phyloP scores from a whole-genome alignment of 2,888 invertebrate genomes.

The Amphipyra berbera region DNA sequence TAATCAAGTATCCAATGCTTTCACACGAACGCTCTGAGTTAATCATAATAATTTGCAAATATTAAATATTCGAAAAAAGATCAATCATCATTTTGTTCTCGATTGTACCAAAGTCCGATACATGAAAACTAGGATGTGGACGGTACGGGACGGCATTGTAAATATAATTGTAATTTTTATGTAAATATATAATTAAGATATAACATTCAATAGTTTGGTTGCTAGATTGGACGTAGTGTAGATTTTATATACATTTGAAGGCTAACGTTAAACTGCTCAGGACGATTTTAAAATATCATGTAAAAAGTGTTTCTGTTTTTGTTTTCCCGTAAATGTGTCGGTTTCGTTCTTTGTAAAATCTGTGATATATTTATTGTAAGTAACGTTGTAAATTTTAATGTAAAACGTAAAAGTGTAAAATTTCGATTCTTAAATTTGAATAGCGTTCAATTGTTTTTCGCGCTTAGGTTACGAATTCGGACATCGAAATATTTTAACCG shows the following conservation, averaged over 20 bases:
- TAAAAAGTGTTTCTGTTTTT: slow-evolving; percentile 61
- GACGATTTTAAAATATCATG: slow-evolving; percentile 54
- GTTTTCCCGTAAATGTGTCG: slow-evolving; percentile 63
- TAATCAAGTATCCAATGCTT: no score
- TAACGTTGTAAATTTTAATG: slow-evolving; percentile 81
- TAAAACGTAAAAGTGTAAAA: slow-evolving; percentile 72
- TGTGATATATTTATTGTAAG: slow-evolving; percentile 90
- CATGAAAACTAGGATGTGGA: slow-evolving; percentile 13
- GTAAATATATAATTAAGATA: slow-evolving; percentile 75
- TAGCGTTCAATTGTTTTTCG: slow-evolving; percentile 57
- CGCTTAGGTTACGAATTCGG: slow-evolving; percentile 60
- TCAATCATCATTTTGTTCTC: slow-evolving; percentile 13
- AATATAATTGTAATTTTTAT: slow-evolving; percentile 73
- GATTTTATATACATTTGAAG: slow-evolving; percentile 75
- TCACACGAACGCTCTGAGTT: no score
- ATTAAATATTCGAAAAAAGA: not conserved
- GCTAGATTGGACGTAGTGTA: slow-evolving; percentile 78
- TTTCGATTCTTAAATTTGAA: slow-evolving; percentile 68
- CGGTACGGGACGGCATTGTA: slow-evolving; percentile 54
- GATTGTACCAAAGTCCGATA: slow-evolving; percentile 28
- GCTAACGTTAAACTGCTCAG: slow-evolving; percentile 63
- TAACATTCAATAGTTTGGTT: slow-evolving; percentile 72
- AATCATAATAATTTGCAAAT: not conserved
- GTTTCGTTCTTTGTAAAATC: slow-evolving; percentile 86
- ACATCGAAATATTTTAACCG: slow-evolving; percentile 66